These are phyloP conservation scores for Geopemphigus sp. DNA, from an alignment of 1,140 invertebrate genomes.

Conservation along the genomic window DNA sequence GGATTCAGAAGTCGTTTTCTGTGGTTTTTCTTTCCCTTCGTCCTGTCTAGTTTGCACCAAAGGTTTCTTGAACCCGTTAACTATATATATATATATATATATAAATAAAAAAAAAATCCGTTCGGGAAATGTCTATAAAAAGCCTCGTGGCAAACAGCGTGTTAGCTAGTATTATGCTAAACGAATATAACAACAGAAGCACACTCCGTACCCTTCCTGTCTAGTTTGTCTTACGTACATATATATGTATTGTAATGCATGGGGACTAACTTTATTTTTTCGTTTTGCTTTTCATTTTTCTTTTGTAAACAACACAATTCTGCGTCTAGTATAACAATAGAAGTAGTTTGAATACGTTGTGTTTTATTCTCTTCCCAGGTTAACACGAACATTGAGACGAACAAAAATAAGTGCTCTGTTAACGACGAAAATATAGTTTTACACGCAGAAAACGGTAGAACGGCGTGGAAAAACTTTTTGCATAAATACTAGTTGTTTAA, in stretches of 20 bases:
- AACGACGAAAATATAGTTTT: conserved; percentile 24
- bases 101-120: conserved; percentile 5
- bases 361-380: conserved; percentile 1
- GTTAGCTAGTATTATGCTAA: conserved; percentile 11
- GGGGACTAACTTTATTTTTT: conserved; percentile 30
- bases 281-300: conserved; percentile 41
- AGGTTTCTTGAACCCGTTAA: conserved; percentile 43
- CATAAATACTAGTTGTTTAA: conserved; percentile 23
- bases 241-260: conserved; percentile 1
- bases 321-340: neutral
- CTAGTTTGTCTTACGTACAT: neutral
- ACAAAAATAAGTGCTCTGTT: neutral
- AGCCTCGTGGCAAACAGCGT: neutral
- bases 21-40: conserved; percentile 4
- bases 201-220: neutral
- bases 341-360: conserved; percentile 23
- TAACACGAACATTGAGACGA: neutral
- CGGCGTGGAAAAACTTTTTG: conserved; percentile 21
- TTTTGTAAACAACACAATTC: conserved; percentile 28
- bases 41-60: neutral
- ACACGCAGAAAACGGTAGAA: neutral
- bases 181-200: conserved; percentile 14
- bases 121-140: conserved; percentile 9
- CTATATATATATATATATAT: too few relatives aligned
- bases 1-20: conserved; percentile 46